These are phyloP conservation scores for Grapholita molesta DNA, from an alignment of 1,140 invertebrate species.

Conservation along the genomic window DNA sequence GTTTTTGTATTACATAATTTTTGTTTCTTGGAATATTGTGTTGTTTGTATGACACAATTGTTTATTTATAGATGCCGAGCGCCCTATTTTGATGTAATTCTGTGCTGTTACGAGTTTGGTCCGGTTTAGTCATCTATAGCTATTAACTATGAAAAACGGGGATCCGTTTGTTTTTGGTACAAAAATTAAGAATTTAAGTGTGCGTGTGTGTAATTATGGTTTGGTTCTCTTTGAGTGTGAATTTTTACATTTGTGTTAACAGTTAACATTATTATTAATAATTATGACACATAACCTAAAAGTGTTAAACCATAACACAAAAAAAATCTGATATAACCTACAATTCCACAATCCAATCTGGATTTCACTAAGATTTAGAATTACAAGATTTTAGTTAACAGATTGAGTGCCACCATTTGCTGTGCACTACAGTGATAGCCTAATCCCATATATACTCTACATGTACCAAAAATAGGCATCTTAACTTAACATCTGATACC, in stretches of 20 bases:
- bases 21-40: slow-evolving; percentile 52
- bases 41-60: slow-evolving; percentile 49
- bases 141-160: slow-evolving; percentile 25
- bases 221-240: neutral
- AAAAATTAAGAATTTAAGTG: neutral
- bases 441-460: too few species aligned
- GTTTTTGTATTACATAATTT: slow-evolving; percentile 58
- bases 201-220: neutral
- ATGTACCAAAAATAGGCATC: too few species aligned
- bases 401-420: too few species aligned
- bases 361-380: too few species aligned
- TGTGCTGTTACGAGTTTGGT: slow-evolving; percentile 28
- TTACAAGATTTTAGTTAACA: too few species aligned
- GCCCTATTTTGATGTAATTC: slow-evolving; percentile 42
- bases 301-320: neutral
- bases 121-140: slow-evolving; percentile 14
- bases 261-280: neutral
- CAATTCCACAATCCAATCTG: neutral
- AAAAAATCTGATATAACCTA: neutral
- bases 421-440: too few species aligned
- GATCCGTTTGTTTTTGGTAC: slow-evolving; percentile 36
- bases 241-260: neutral
- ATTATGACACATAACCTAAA: slow-evolving; percentile 4
- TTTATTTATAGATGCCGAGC: slow-evolving; percentile 65
- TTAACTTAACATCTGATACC: too few species aligned